Evolutionary conservation across 1,140 invertebrate species (phyloP).

Genomic region (Rhopalosiphum maidis): DNA sequence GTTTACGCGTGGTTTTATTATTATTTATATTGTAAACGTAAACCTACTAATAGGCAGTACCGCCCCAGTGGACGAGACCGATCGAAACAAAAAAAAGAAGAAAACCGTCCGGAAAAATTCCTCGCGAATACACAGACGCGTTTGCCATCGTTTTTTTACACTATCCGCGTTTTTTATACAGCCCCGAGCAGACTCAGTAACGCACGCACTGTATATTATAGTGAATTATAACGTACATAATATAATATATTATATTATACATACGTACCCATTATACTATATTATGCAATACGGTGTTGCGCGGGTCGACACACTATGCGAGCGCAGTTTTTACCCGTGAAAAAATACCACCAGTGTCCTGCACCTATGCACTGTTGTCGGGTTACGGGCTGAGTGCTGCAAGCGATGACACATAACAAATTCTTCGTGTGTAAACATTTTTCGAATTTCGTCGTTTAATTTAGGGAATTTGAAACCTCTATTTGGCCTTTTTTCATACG

Average conservation of each 20-base stretch:
- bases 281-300: neutral
- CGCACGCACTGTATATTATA: neutral
- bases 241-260: conserved; percentile 15
- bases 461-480: neutral
- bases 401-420: neutral
- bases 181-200: neutral
- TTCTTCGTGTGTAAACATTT: neutral
- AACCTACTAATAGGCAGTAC: neutral
- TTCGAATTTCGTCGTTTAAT: neutral
- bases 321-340: neutral
- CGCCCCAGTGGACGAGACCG: no score
- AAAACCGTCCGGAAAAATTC: neutral
- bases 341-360: neutral
- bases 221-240: neutral
- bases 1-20: no score
- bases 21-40: no score
- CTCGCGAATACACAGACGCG: neutral
- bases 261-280: neutral
- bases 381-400: neutral
- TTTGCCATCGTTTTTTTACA: neutral
- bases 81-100: neutral
- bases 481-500: neutral
- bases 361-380: neutral
- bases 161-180: neutral
- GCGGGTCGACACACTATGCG: neutral